A percentile compares a stretch with the other conserved stretches of the same genome.
Evolutionary conservation across 2,113 vertebrate species (phyloP).

Genomic region (Hippocampus comes): DNA sequence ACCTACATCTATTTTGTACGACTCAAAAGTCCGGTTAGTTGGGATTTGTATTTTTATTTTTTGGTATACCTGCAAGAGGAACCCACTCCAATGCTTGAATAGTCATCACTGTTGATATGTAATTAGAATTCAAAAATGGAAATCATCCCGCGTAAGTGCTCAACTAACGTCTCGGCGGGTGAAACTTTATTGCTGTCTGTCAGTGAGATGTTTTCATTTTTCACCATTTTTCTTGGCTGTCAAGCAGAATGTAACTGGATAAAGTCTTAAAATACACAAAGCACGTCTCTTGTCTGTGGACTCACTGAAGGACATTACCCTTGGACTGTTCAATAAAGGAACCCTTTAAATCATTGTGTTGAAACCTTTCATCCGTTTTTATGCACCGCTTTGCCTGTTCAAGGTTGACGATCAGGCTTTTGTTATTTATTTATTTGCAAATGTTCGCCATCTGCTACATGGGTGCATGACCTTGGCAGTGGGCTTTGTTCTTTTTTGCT

Average conservation of each 20-base stretch:
- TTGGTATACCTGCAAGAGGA: not conserved
- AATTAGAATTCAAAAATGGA: not conserved
- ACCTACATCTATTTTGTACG: not conserved
- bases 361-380: not conserved
- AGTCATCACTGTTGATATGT: not conserved
- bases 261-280: not conserved
- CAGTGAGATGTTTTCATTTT: not conserved
- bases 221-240: not conserved
- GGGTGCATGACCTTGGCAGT: not conserved
- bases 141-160: not conserved
- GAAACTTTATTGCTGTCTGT: not conserved
- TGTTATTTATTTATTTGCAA: not conserved
- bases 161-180: not conserved
- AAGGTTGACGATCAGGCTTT: not conserved
- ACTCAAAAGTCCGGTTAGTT: not conserved
- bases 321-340: not conserved
- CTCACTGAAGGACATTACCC: not conserved
- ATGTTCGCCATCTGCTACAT: not conserved
- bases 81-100: not conserved
- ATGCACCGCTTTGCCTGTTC: not conserved
- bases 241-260: not conserved
- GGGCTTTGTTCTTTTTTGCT: not conserved
- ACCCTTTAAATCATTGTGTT: conserved; percentile 3
- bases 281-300: not conserved
- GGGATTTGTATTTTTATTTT: not conserved